Base-by-base conservation (phyloP, 2,113 vertebrate species). In the Mastomys coucha region DNA sequence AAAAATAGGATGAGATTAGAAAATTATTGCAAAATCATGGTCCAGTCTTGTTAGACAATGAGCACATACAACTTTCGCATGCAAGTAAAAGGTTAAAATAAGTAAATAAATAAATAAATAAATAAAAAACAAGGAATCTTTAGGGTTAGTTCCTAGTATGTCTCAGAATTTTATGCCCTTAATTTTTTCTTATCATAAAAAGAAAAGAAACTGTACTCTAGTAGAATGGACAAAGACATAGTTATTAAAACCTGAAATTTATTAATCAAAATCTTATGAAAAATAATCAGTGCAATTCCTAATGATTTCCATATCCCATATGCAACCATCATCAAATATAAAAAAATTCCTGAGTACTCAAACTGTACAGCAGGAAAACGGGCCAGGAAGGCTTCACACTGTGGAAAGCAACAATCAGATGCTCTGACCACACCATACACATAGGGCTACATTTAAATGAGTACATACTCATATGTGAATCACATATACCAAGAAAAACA, bases 21-120 rank as follows among this genome's bases (percentile, higher is more conserved):
- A 96, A 89, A 90, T 42, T 26, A 81, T 56, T 77, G 45, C 92
- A 91, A 94, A 91, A 78, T 36, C 51, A 78, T 33, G 56, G 85
- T 94, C 78, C 86, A 84, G 39, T 60, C 77, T 77, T 93, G 10
- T 33, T 92, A 42, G 49, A 75, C 39, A 96, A 36, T 75, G 67
- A 95, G 36, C 85, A 31, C 24, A 58, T 85, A 85, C 24, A 90
- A 95, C 45, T 36, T 82, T 94, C 1, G 4, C 11, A 56, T 22
- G 16, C 24, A 85, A 88, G 67, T 58, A 92, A 92, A 96, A 91
- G 1, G 16, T 63, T 2, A 85, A 86, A 39, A n/a, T 86, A 45
- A 51, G 53, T 51, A 26, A 51, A 72, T 86, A 45, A 51, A 70
- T 51, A 26, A 51, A 72, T 69, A 89, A 39, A 42, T 78, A 45